Conservation (phyloP, 1,140 invertebrate genomes). For the Planococcus citri region DNA sequence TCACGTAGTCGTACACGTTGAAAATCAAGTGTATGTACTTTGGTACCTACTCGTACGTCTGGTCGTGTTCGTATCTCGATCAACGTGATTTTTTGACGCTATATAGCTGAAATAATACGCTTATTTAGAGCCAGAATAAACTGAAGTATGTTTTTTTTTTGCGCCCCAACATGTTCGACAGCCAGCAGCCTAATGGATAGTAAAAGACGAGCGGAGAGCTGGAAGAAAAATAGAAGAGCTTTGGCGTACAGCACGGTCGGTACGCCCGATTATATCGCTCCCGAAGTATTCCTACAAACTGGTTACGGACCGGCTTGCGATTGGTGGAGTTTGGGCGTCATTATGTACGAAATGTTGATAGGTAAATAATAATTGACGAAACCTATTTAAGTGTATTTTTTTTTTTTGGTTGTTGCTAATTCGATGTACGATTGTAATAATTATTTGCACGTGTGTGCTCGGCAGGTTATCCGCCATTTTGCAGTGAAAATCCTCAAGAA, state of each 20-base stretch:
- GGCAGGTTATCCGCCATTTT: constrained; percentile 97
- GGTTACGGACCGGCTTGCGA: constrained; percentile 95
- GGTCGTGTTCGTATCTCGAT: no score
- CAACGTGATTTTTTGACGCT: no score
- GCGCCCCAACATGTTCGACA: constrained; percentile 29
- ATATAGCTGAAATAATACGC: no score
- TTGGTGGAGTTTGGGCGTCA: constrained; percentile 99
- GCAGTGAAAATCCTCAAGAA: constrained; percentile 97
- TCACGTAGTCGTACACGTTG: no score
- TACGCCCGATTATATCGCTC: constrained; percentile 99
- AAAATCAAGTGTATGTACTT: no score
- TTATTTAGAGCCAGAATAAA: no score
- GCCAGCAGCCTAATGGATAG: constrained; percentile 82
- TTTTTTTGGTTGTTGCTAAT: not conserved
- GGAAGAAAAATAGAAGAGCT: constrained; percentile 90
- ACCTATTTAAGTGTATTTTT: no score
- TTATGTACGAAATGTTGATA: constrained; percentile 99
- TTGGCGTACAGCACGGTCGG: constrained; percentile 93
- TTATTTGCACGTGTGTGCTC: no score
- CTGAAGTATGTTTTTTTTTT: not conserved
- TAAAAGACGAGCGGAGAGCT: constrained; percentile 91
- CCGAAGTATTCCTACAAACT: constrained; percentile 92
- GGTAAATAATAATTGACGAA: no score
- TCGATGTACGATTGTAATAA: not conserved
- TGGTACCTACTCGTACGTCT: no score